Evolutionary conservation across 2,888 invertebrate species (phyloP), one percentile per base, ranked within the genome.

Genomic region (Catonia carolina): DNA sequence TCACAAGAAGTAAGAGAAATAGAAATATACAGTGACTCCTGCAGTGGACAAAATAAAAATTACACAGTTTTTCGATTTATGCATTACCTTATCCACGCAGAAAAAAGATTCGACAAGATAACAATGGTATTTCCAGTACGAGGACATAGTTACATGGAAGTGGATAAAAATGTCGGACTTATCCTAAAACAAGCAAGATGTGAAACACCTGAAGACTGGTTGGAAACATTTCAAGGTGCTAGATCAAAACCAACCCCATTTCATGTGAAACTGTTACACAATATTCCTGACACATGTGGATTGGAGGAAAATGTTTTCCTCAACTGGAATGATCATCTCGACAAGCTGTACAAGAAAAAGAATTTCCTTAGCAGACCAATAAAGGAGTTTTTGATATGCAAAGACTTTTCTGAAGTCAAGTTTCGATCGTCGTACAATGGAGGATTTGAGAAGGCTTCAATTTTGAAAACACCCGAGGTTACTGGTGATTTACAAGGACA

Each of bases 141-240:
- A 14, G 54, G 54, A 2, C 45, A 54, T 20, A 47, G 47, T 2
- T 54, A 54, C 48, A 54, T 54, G 54, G 54, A 54, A 10, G 15
- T 17, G 12, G 54, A 47, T n/a, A 45, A 47, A 33, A 54, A 54
- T 35, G 17, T 47, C 10, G 54, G 47, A 17, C 35, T 54, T 12
- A 48, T 49, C n/a, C 18, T 10, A 20, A 12, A 55, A 20, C 48
- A 18, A 2, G 27, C 48, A 12, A 12, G 7, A 5, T 35, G 27
- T 10, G 55, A 49, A 37, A 49, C 48, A 7, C 55, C 55, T 33
- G 39, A 49, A n/a, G 48, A 31, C 8, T 55, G 55, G 49, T 14
- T 48, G 20, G 27, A 2, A 2, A 39, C 35, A 36, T n/a, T 55
- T 14, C 15, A 18, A 2, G 27, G 18, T 10, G 37, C 55, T 15